Evolutionary conservation across 2,888 invertebrate genomes (phyloP), one percentile per base, ranked within the genome.

Genomic region (Sphaerophoria taeniata): DNA sequence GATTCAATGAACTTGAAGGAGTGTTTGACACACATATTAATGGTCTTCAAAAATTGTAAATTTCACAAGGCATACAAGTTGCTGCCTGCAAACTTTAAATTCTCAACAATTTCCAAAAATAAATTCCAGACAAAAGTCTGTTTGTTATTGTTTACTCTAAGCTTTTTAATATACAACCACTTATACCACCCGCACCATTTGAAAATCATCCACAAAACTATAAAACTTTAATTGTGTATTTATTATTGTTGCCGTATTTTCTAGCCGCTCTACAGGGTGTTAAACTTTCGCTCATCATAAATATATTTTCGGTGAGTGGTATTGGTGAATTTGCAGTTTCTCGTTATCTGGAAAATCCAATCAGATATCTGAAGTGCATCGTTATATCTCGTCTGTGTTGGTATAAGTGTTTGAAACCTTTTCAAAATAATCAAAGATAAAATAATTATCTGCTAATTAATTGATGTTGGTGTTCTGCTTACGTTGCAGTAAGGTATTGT

Each of bases 401-500:
- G n/a, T 60, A 39, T 16, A 16, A 5, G 39, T 60, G 43, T 60
- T 60, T 36, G 39, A 16, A 49, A 49, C 34, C 24, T 58, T 67
- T 67, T 51, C 36, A 24, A 55, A 16, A 49, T 65, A 75, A 51
- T 45, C 47, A 43, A 71, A 79, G 67, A 75, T 75, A 75, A 84
- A 84, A 71, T 67, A 79, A 84, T 84, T 84, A 84, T 75, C 79
- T 67, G 74, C 71, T 79, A 79, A 75, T 84, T 75, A 79, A 71
- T 58, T 71, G 75, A 74, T 53, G 75, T 43, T 55, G 12, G 51
- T 53, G 65, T 31, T 60, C 58, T 49, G 69, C n/a, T 3, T 61
- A 67, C 6, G 24, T 11, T 63, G 7, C 45, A 53, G 12, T 7
- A 24, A 24, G 24, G 24, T n/a, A n/a, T n/a, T n/a, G n/a, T n/a